A percentile compares a stretch with the other conserved stretches of the same genome.
Conservation (phyloP, 1,140 invertebrate species). For the Branchinecta lindahli region DNA sequence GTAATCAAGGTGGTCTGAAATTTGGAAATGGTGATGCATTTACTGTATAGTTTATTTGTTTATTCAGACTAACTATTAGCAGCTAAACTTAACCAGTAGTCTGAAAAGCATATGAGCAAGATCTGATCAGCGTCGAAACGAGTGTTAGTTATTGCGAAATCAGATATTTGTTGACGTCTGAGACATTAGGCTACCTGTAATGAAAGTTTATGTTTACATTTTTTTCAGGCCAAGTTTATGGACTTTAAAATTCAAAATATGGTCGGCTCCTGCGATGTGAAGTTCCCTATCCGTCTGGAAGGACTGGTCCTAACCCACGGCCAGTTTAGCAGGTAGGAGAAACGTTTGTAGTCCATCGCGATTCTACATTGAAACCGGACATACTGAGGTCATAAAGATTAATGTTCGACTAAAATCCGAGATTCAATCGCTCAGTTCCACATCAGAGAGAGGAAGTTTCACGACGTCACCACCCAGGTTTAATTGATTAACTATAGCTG, state of each 20-base stretch:
- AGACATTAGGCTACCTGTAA: neutral
- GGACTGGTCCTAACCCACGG: slow-evolving; percentile 89
- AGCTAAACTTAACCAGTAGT: too few relatives aligned
- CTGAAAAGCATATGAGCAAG: too few relatives aligned
- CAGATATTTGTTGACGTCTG: neutral
- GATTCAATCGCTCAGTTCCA: neutral
- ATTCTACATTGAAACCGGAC: too few relatives aligned
- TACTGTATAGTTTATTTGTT: too few relatives aligned
- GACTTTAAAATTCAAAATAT: slow-evolving; percentile 99
- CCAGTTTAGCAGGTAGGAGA: slow-evolving; percentile 73
- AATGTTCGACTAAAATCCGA: neutral
- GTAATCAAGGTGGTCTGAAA: too few relatives aligned
- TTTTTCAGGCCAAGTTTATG: slow-evolving; percentile 82
- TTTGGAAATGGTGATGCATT: too few relatives aligned
- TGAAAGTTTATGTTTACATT: slow-evolving; percentile 14
- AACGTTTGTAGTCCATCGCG: neutral
- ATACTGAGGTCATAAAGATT: too few relatives aligned
- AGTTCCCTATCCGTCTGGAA: slow-evolving; percentile 95
- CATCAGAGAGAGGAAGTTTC: neutral
- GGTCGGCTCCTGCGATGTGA: slow-evolving; percentile 98
- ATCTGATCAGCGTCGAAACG: too few relatives aligned
- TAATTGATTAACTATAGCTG: too few relatives aligned
- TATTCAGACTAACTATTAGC: too few relatives aligned
- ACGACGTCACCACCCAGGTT: too few relatives aligned
- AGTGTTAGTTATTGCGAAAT: too few relatives aligned